Percentiles rank a stretch among this genome's conserved stretches.
Conservation (phyloP, 2,888 invertebrate species). For the Platycnemis pennipes region DNA sequence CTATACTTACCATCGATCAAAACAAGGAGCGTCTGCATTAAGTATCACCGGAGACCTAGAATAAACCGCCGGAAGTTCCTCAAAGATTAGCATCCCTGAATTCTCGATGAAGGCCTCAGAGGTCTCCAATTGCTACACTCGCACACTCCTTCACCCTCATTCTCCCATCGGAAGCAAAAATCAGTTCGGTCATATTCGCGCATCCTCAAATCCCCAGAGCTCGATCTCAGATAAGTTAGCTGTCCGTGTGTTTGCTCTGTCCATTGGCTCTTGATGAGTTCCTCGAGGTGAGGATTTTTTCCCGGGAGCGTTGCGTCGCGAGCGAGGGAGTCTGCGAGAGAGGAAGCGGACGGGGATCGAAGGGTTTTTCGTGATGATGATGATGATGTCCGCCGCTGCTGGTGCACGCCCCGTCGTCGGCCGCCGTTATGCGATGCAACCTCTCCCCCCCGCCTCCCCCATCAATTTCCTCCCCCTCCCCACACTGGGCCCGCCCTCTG, state of each 20-base stretch:
- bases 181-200: background rate
- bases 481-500: background rate
- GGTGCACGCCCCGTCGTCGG: conserved; percentile 38
- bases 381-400: conserved; percentile 55
- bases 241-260: conserved; percentile 56
- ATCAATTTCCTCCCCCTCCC: background rate
- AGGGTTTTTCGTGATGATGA: conserved; percentile 63
- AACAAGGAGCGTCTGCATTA: too few species aligned
- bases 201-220: background rate
- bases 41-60: too few species aligned
- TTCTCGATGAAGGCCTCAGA: background rate
- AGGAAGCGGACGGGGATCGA: background rate
- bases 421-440: conserved; percentile 46
- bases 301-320: background rate
- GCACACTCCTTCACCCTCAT: background rate
- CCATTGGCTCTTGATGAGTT: conserved; percentile 48
- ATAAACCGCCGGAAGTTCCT: too few species aligned
- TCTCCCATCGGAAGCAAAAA: background rate
- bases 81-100: too few species aligned
- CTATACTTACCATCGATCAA: too few species aligned
- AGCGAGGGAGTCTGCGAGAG: background rate
- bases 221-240: conserved; percentile 32
- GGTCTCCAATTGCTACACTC: background rate
- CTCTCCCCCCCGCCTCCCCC: conserved; percentile 15
- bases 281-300: conserved; percentile 24